These are phyloP conservation scores for Rhogogaster chlorosoma DNA, from an alignment of 2,888 invertebrate genomes.

Conservation along the genomic window DNA sequence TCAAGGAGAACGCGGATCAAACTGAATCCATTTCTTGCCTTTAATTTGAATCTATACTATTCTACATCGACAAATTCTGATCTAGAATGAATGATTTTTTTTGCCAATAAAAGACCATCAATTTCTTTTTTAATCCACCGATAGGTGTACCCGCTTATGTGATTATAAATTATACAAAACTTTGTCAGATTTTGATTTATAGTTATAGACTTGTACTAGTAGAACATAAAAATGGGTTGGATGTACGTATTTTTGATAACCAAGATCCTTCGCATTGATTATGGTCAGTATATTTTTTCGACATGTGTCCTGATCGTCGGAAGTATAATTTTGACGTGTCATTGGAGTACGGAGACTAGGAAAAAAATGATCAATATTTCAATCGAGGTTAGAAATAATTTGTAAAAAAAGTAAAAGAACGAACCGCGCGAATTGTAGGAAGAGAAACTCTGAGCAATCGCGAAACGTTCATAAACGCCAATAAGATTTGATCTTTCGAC, in stretches of 20 bases:
- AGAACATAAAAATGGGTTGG: slow-evolving; percentile 6
- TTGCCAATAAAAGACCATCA: neutral
- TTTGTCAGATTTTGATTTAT: neutral
- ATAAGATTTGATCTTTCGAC: neutral
- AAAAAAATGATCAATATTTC: neutral
- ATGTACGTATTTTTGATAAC: slow-evolving; percentile 12
- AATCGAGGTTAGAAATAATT: neutral
- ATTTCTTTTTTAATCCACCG: neutral
- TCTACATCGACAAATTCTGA: neutral
- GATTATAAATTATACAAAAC: neutral
- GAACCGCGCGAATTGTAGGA: neutral
- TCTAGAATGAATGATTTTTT: neutral
- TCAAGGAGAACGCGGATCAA: neutral
- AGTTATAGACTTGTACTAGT: neutral
- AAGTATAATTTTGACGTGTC: slow-evolving; percentile 1
- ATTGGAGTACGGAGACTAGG: neutral
- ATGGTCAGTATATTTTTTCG: neutral
- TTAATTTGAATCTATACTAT: neutral
- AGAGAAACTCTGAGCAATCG: slow-evolving; percentile 8
- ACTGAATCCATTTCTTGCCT: neutral
- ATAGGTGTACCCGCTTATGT: neutral
- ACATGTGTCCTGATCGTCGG: neutral
- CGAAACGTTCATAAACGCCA: neutral
- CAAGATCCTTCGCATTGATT: slow-evolving; percentile 4
- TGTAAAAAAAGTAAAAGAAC: neutral